Conservation (phyloP, 2,888 invertebrate species). For the Ischnura elegans region DNA sequence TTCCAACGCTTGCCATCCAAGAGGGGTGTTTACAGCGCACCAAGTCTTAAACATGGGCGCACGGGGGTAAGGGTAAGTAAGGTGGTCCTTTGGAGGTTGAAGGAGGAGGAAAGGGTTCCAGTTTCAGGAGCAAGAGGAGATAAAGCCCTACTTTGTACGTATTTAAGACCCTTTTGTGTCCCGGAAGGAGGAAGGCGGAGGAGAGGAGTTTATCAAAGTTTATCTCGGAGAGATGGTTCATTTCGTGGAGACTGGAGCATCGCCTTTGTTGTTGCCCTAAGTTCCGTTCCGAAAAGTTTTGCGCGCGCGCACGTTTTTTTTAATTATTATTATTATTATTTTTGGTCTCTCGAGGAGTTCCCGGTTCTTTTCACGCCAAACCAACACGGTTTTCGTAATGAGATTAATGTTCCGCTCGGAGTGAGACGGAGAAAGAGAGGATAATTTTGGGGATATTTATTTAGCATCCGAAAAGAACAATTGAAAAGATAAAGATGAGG, state of each 20-base stretch:
- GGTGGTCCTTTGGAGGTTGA: neutral
- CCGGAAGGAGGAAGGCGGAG: slow-evolving; percentile 33
- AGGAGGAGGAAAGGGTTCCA: neutral
- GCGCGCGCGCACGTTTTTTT: no score
- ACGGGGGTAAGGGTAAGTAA: neutral
- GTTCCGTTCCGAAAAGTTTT: slow-evolving; percentile 10
- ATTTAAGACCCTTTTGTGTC: slow-evolving; percentile 42
- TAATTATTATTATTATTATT: no score
- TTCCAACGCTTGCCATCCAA: no score
- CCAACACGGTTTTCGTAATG: slow-evolving; percentile 31
- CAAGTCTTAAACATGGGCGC: neutral
- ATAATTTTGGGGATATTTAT: neutral
- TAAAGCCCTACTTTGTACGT: slow-evolving; percentile 12
- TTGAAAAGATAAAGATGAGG: neutral
- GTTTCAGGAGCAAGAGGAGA: neutral
- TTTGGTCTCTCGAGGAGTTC: no score
- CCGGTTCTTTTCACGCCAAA: slow-evolving; percentile 25
- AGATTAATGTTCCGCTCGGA: slow-evolving; percentile 12
- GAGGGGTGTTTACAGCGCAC: slow-evolving; percentile 33
- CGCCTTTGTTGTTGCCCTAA: slow-evolving; percentile 32
- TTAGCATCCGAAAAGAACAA: neutral
- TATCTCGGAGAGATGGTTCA: slow-evolving; percentile 34
- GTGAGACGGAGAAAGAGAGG: no score
- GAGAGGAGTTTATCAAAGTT: slow-evolving; percentile 54
- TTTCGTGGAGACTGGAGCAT: slow-evolving; percentile 7